These are phyloP conservation scores for Ceyx erithaca DNA, from an alignment of 2,797 vertebrate species.

Conservation along the genomic window DNA sequence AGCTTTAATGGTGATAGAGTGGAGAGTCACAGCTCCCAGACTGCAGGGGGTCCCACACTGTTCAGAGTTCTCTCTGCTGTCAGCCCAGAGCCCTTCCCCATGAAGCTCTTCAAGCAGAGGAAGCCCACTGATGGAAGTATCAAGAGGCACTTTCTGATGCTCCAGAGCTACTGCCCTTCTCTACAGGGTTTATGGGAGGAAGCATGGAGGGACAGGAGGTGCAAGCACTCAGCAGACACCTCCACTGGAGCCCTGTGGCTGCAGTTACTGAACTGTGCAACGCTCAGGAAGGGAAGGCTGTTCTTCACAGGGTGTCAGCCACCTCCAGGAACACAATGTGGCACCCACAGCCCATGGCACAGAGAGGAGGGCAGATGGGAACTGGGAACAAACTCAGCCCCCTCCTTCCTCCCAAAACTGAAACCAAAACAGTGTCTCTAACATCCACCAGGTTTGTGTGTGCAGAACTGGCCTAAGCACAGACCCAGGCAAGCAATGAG, in stretches of 20 bases:
- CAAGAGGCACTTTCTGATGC: rapidly evolving
- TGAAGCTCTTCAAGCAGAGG: neutral
- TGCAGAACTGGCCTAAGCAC: neutral
- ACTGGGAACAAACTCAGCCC: neutral
- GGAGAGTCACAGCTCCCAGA: rapidly evolving
- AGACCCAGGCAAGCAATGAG: neutral
- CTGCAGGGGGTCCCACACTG: no score
- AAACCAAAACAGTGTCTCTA: neutral
- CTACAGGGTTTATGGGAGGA: rapidly evolving
- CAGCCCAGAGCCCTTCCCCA: neutral
- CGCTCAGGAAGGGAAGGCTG: rapidly evolving
- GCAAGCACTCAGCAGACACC: neutral
- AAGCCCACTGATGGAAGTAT: rapidly evolving
- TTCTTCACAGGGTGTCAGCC: neutral
- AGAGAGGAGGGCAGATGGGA: neutral
- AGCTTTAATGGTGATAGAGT: neutral
- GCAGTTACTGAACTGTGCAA: rapidly evolving
- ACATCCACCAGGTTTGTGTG: neutral
- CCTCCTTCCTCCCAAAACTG: neutral
- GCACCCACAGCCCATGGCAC: neutral
- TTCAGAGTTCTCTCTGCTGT: slow-evolving; percentile 39
- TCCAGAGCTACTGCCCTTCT: rapidly evolving
- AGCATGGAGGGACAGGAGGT: neutral
- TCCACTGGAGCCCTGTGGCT: neutral
- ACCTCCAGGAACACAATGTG: rapidly evolving